Percentiles rank a stretch among this genome's conserved stretches.
Conservation (phyloP, 2,888 invertebrate species). For the Lithophane leautieri region DNA sequence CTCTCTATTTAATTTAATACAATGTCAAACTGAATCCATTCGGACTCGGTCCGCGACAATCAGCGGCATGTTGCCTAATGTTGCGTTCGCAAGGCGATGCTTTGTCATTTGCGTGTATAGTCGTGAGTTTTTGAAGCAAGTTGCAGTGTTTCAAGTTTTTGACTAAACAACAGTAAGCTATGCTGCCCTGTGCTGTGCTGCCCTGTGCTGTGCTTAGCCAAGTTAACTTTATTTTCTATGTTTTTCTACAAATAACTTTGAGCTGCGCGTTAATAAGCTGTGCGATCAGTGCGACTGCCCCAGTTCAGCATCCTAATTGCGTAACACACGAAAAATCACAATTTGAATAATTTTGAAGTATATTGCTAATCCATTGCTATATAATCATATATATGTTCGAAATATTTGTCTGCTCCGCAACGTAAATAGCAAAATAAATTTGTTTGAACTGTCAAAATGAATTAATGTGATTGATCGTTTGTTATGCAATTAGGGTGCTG, state of each 20-base stretch:
- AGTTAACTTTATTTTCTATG: background rate
- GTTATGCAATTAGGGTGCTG: too few relatives aligned
- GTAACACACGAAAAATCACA: too few relatives aligned
- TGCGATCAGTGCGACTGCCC: constrained; percentile 6
- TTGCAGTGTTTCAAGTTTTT: background rate
- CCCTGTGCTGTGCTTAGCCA: background rate
- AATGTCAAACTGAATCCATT: background rate
- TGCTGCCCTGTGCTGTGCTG: background rate
- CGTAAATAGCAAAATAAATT: too few relatives aligned
- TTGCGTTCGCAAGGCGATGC: background rate
- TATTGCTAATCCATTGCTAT: too few relatives aligned
- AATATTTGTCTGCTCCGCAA: too few relatives aligned
- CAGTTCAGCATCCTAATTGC: background rate
- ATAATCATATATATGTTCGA: too few relatives aligned
- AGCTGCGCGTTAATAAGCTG: constrained; percentile 9
- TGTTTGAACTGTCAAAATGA: too few relatives aligned
- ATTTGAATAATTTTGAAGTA: too few relatives aligned
- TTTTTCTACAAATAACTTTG: constrained; percentile 3
- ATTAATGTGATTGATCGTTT: too few relatives aligned
- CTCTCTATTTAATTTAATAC: background rate
- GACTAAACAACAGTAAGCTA: background rate
- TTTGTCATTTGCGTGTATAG: background rate
- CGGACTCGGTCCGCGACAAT: background rate
- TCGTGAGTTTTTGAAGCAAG: background rate
- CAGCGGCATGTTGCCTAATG: background rate